These are phyloP conservation scores for Eupeodes luniger DNA, from an alignment of 2,888 invertebrate species.

Conservation along the genomic window DNA sequence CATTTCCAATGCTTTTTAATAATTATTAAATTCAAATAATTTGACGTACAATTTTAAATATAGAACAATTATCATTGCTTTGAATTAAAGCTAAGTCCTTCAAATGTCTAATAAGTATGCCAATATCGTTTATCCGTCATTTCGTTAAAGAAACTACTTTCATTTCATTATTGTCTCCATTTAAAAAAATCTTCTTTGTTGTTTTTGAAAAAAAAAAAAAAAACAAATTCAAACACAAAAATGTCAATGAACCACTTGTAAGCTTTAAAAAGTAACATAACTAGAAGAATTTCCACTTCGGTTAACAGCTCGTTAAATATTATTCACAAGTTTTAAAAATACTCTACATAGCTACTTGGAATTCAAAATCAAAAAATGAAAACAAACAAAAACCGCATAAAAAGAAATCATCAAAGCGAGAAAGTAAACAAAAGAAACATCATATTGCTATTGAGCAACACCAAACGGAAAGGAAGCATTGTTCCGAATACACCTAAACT, in stretches of 20 bases:
- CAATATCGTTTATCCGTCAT: too few relatives aligned
- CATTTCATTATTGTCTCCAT: too few relatives aligned
- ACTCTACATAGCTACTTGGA: neutral
- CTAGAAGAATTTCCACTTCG: conserved; percentile 66
- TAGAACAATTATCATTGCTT: too few relatives aligned
- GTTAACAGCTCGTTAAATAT: conserved; percentile 72
- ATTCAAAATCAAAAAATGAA: conserved; percentile 33
- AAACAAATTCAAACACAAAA: conserved; percentile 20
- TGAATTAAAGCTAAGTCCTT: too few relatives aligned
- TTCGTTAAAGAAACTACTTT: too few relatives aligned
- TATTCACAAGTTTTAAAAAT: conserved; percentile 39
- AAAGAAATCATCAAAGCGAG: conserved; percentile 34
- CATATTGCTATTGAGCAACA: conserved; percentile 41
- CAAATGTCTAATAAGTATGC: too few relatives aligned
- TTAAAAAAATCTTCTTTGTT: too few relatives aligned
- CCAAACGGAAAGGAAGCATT: conserved; percentile 48
- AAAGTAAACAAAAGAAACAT: conserved; percentile 51
- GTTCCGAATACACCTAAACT: conserved; percentile 2
- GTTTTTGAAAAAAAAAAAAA: too few relatives aligned
- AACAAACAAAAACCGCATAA: conserved; percentile 14
- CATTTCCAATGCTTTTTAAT: too few relatives aligned
- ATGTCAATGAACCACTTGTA: conserved; percentile 73
- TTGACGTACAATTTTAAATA: too few relatives aligned
- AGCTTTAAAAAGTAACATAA: conserved; percentile 25
- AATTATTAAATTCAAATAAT: too few relatives aligned